A percentile compares a stretch with the other conserved stretches of the same genome.
Conservation (phyloP, 2,888 invertebrate species). For the Polydesmus complanatus region DNA sequence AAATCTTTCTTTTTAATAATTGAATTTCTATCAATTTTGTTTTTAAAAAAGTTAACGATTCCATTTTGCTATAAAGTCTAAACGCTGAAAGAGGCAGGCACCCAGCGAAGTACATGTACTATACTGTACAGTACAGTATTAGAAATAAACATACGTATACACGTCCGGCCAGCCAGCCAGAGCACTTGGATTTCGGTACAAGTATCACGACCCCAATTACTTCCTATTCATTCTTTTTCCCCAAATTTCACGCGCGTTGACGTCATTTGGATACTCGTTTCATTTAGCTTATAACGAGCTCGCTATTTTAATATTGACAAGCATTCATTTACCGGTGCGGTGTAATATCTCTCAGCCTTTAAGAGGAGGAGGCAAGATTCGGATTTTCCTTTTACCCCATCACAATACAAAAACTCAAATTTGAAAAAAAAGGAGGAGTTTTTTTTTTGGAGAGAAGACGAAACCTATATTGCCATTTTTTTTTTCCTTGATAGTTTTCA, state of each 20-base stretch:
- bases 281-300: neutral
- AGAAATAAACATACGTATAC: neutral
- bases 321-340: neutral
- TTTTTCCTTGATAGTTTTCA: constrained; percentile 1
- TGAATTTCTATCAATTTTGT: no score
- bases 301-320: neutral
- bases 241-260: constrained; percentile 11
- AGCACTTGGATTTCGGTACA: neutral
- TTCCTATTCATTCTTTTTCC: constrained; percentile 9
- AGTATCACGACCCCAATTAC: constrained; percentile 12
- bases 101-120: no score
- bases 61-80: no score
- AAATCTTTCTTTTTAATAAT: no score
- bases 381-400: no score
- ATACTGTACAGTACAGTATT: neutral
- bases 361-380: no score
- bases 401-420: no score
- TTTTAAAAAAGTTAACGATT: no score
- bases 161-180: no score
- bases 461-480: neutral
- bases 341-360: no score
- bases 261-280: constrained; percentile 5
- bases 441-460: neutral
- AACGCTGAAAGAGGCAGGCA: no score
- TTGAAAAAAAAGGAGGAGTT: no score